Evolutionary conservation across 1,140 invertebrate genomes (phyloP), one percentile per base, ranked within the genome.

Genomic region (Drosophila santomea): DNA sequence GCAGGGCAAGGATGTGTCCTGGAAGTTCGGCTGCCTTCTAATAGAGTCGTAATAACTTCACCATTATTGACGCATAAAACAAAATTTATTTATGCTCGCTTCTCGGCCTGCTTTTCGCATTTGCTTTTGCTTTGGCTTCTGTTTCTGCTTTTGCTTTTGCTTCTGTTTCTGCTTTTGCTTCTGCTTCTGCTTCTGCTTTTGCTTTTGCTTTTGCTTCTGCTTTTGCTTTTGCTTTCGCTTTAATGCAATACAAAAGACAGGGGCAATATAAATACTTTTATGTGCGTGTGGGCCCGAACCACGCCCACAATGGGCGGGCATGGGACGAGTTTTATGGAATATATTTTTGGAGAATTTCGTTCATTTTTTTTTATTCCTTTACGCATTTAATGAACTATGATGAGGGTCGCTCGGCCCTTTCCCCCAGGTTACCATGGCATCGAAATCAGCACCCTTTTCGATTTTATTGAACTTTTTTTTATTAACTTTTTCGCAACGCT

Each of bases 1-100:
- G 20, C 5, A 20, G 20, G 32, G 20, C 36, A 44, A 17, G 66
- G 66, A 71, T 80, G 72, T 74, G 74, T 32, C 32, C 64, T 55
- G 64, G 78, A 64, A 44, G 43, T 62, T 76, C n/a, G 48, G 67
- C 61, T 64, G 62, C 64, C 68, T 74, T 74, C 84, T 89, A 89
- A 89, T 89, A 89, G 88, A 89, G 84, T 89, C 84, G 82, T 89
- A 89, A 89, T 84, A 89, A 89, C 84, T 89, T 89, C 84, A 89
- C 89, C 84, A 89, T 89, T 89, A 89, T 89, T 89, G 84, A 74
- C 84, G 84, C 84, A 89, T 89, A 89, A 89, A 89, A 89, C 80
- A 80, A 89, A 89, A 89, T 89, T 89, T 89, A 89, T 89, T 89
- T 89, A 83, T 83, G 80, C 69, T 83, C 43, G 73, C 23, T 23